Percentiles rank a stretch among this genome's conserved stretches.
These are phyloP conservation scores for Microchrysa polita DNA, from an alignment of 2,888 invertebrate species.

Conservation along the genomic window DNA sequence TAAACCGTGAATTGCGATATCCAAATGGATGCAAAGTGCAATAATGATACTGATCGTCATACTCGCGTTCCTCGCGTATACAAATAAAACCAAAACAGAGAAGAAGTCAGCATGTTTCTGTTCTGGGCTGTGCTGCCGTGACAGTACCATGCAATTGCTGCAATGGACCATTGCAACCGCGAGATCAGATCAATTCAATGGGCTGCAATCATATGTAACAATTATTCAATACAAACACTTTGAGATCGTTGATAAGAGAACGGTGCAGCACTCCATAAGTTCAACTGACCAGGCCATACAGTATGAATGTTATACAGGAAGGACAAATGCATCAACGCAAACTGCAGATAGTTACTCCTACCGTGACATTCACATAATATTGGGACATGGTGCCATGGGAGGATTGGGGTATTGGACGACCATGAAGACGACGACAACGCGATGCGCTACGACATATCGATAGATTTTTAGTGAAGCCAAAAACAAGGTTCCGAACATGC, in stretches of 20 bases:
- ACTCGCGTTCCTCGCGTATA: too few relatives aligned
- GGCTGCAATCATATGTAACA: constrained; percentile 50
- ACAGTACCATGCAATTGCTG: not conserved
- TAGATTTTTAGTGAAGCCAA: constrained; percentile 11
- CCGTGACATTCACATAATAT: too few relatives aligned
- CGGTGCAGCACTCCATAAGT: constrained; percentile 41
- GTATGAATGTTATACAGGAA: too few relatives aligned
- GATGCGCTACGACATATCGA: not conserved
- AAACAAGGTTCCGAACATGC: constrained; percentile 22
- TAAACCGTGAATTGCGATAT: constrained; percentile 32
- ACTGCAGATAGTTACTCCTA: not conserved
- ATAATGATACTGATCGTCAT: constrained; percentile 39
- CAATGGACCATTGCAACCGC: constrained; percentile 31
- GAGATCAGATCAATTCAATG: constrained; percentile 50
- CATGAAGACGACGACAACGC: too few relatives aligned
- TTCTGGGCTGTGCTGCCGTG: constrained; percentile 8
- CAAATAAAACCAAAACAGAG: constrained; percentile 7
- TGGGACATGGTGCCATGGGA: too few relatives aligned
- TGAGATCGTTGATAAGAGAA: constrained; percentile 47
- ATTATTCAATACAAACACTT: constrained; percentile 50
- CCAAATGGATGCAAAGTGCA: constrained; percentile 40
- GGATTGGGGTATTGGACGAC: too few relatives aligned
- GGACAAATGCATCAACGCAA: constrained; percentile 30
- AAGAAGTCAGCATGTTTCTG: constrained; percentile 24
- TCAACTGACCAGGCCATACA: constrained; percentile 41